Evolutionary conservation across 2,113 vertebrate species (phyloP), one percentile per base, ranked within the genome.

Genomic region (Sylvietta virens): DNA sequence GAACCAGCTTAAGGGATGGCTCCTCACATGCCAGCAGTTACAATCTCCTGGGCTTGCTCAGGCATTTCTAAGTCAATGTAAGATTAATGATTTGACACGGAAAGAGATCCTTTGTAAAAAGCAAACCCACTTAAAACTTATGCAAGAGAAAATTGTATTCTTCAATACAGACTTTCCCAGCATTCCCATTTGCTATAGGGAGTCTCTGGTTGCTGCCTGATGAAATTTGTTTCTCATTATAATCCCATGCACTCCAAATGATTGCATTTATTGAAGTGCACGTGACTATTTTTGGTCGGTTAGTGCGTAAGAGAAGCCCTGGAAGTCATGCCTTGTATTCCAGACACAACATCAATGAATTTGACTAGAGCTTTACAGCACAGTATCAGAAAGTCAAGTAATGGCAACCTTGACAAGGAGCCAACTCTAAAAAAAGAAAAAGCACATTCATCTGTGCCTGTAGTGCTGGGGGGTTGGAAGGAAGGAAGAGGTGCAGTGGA

Each of bases 381-480:
- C 35, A 66, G 27, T 35, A 58, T 82, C 62, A 94, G 66, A 90
- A 87, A 94, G 57, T 82, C 72, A 78, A 81, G 54, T 58, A 85
- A 85, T 20, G 33, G 60, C 57, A 95, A 95, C 84, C 90, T 86
- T 94, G 81, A 90, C 81, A 86, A 73, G 93, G 31, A 70, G 71
- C 62, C 79, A 91, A 77, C 20, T 39, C 39, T 60, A 73, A 83
- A 91, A 95, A 92, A 87, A 51, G 30, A 26, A 70, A 88, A 83
- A 93, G 51, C 47, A 70, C 44, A 74, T 90, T 95, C 4, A 9
- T 80, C 77, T 44, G 60, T 86, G 58, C 27, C 88, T 90, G 20
- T 30, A 86, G 54, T 42, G 71, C 74, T 90, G 12, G 42, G 5
- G 27, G 60, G 7, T 28, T 61, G 27, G 39, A 33, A 72, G 10